Conservation (phyloP, 2,113 vertebrate species). For the Ochotona curzoniae region DNA sequence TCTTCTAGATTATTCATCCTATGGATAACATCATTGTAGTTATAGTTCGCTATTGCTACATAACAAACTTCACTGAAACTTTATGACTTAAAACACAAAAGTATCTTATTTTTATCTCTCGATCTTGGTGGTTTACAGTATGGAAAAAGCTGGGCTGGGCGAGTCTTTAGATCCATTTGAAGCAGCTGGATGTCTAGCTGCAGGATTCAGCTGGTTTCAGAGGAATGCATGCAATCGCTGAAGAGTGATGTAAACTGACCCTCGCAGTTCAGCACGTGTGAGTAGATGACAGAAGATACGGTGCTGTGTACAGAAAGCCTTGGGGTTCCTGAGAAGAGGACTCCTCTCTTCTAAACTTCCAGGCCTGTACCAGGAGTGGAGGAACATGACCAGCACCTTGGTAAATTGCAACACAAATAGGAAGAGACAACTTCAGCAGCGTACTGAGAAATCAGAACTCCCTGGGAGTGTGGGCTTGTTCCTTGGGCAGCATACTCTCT, state of each 20-base stretch:
- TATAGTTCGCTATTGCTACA: neutral
- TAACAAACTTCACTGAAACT: neutral
- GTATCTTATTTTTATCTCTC: neutral
- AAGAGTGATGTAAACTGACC: neutral
- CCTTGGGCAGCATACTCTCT: neutral
- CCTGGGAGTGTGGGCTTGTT: fast-evolving
- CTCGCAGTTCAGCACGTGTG: neutral
- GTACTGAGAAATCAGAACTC: neutral
- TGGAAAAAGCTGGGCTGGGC: neutral
- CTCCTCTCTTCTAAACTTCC: neutral
- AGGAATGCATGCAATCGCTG: neutral
- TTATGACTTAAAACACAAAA: neutral
- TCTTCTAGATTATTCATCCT: neutral
- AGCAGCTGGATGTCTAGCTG: neutral
- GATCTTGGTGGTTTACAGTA: neutral
- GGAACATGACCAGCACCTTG: neutral
- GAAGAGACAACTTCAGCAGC: neutral
- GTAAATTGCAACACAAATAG: conserved; percentile 29
- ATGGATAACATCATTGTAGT: conserved; percentile 1
- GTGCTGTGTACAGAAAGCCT: neutral
- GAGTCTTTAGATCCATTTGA: neutral
- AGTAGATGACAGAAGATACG: neutral
- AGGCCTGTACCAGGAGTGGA: neutral
- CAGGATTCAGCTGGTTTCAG: neutral
- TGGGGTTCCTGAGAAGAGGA: neutral